Evolutionary conservation across 2,797 vertebrate species (phyloP).

Genomic region (Chlorospingus flavigularis): DNA sequence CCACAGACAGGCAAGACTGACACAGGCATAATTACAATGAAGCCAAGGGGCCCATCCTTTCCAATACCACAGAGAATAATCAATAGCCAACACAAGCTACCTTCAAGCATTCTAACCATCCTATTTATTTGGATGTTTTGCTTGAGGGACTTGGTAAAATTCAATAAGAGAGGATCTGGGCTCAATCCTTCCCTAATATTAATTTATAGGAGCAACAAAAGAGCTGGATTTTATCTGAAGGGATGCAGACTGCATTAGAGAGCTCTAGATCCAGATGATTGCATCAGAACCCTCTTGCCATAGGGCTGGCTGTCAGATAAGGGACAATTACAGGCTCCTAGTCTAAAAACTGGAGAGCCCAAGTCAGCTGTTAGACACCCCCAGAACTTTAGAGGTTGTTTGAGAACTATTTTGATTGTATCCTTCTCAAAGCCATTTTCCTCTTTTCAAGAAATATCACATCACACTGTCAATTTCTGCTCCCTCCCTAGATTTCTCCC

Average conservation of each 20-base stretch:
- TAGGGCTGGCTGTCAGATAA: background rate
- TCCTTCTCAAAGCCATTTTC: background rate
- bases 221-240: background rate
- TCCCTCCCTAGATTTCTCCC: background rate
- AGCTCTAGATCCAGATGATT: background rate
- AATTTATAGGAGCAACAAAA: background rate
- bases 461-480: background rate
- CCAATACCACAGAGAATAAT: background rate
- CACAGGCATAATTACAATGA: background rate
- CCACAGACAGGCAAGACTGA: background rate
- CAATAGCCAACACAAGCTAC: background rate
- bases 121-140: background rate
- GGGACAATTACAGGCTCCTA: background rate
- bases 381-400: background rate
- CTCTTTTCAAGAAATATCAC: background rate
- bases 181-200: background rate
- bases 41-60: background rate
- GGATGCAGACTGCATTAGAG: background rate
- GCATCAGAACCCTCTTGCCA: background rate
- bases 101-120: background rate
- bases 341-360: background rate
- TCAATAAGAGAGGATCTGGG: background rate
- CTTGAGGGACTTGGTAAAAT: background rate
- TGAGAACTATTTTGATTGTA: background rate
- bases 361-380: background rate